A percentile compares a stretch with the other conserved stretches of the same genome.
phyloP scores from a whole-genome alignment of 1,140 invertebrate species.

The Pseudomyrmex dendroicus region DNA sequence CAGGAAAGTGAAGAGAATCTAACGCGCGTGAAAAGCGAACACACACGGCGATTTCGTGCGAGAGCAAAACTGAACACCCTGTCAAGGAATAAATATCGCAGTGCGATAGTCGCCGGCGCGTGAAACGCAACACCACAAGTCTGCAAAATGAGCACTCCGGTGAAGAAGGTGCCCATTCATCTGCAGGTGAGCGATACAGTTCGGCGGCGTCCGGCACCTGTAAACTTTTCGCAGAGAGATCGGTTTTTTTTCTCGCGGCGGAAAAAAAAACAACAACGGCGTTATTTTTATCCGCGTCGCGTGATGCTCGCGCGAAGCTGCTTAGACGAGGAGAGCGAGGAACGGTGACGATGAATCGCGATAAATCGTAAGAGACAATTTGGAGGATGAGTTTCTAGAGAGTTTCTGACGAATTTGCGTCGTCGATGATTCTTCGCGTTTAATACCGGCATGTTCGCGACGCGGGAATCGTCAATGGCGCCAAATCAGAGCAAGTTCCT shows the following conservation, averaged over 20 bases:
- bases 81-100: slow-evolving; percentile 21
- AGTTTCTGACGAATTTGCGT: background rate
- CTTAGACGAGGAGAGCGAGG: background rate
- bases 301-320: background rate
- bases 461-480: background rate
- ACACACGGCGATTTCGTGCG: background rate
- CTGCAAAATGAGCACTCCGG: slow-evolving; percentile 87
- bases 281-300: slow-evolving; percentile 24
- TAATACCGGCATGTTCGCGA: background rate
- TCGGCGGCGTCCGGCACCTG: background rate
- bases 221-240: background rate
- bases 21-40: slow-evolving; percentile 7
- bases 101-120: background rate
- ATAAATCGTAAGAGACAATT: background rate
- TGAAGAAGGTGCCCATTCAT: slow-evolving; percentile 97
- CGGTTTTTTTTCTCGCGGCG: background rate
- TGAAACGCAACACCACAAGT: background rate
- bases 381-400: background rate
- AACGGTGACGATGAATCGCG: background rate
- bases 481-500: background rate
- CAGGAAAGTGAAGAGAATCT: background rate
- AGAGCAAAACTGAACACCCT: background rate
- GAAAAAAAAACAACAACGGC: background rate
- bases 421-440: background rate
- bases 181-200: slow-evolving; percentile 90